A percentile compares a stretch with the other conserved stretches of the same genome.
Conservation (phyloP, 2,113 vertebrate genomes). For the Seriola quinqueradiata region DNA sequence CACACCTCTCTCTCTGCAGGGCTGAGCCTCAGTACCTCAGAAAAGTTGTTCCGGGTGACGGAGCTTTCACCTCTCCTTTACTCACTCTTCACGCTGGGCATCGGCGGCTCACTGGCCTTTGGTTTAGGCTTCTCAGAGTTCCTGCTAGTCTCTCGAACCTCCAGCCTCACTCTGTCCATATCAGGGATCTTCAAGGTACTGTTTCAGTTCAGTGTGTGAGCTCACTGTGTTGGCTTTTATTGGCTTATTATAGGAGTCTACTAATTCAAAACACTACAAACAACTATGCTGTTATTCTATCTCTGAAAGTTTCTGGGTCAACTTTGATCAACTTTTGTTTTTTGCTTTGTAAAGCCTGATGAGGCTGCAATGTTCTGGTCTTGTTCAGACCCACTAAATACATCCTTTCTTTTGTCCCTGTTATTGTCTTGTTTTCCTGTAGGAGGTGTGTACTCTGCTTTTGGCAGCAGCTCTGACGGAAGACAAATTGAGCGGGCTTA, state of each 20-base stretch:
- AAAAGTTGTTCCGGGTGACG: conserved; percentile 90
- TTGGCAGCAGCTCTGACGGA: conserved; percentile 90
- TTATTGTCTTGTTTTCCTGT: conserved; percentile 26
- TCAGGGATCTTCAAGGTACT: conserved; percentile 96
- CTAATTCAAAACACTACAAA: not conserved
- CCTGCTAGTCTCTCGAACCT: conserved; percentile 94
- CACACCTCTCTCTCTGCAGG: conserved; percentile 78
- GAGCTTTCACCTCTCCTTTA: conserved; percentile 85
- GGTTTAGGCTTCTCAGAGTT: conserved; percentile 97
- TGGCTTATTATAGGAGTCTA: no score
- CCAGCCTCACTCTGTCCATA: conserved; percentile 95
- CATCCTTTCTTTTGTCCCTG: not conserved
- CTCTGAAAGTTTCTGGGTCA: not conserved
- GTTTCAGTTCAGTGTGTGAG: not conserved
- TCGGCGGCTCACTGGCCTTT: conserved; percentile 92
- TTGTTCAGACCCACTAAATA: conserved; percentile 10
- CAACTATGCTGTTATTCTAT: not conserved
- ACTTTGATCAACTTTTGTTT: not conserved
- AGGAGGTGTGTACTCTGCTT: conserved; percentile 94
- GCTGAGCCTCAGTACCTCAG: conserved; percentile 88
- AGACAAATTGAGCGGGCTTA: conserved; percentile 88
- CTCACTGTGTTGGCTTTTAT: not conserved
- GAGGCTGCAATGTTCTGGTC: not conserved
- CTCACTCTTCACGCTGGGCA: conserved; percentile 86
- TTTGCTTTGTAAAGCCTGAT: not conserved